Percentiles rank a stretch among this genome's conserved stretches.
These are phyloP conservation scores for Brachyopa scutellaris DNA, from an alignment of 2,888 invertebrate genomes.

Conservation along the genomic window DNA sequence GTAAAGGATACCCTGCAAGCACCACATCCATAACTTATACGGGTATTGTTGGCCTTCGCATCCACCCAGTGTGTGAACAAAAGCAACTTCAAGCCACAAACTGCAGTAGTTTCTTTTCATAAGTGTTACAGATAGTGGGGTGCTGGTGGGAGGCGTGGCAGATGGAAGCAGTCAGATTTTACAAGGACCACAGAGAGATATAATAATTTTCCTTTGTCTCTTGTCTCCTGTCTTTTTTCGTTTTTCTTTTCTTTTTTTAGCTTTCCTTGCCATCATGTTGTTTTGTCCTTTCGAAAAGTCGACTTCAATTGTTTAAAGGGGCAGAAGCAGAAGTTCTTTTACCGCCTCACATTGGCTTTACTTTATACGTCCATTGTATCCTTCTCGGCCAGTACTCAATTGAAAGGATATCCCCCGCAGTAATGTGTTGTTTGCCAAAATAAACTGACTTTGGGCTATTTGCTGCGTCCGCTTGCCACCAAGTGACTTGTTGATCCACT, in stretches of 20 bases:
- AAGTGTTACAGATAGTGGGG: constrained; percentile 25
- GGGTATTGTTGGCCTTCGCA: constrained; percentile 17
- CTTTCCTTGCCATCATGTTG: background rate
- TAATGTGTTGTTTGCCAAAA: constrained; percentile 47
- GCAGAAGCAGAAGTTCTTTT: constrained; percentile 15
- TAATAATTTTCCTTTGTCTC: constrained; percentile 38
- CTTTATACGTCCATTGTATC: constrained; percentile 16
- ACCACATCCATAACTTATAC: constrained; percentile 24
- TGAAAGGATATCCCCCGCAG: constrained; percentile 33
- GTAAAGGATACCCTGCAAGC: background rate
- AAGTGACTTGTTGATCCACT: constrained; percentile 67
- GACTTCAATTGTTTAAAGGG: constrained; percentile 32
- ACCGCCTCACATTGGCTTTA: constrained; percentile 17
- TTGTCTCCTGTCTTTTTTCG: constrained; percentile 41
- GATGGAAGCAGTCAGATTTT: constrained; percentile 26
- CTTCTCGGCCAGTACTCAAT: background rate
- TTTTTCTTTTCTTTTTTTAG: background rate
- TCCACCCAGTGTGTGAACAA: constrained; percentile 24
- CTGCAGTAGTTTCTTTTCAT: constrained; percentile 25
- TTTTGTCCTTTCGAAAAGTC: constrained; percentile 19
- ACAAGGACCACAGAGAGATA: constrained; percentile 46
- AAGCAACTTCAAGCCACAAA: constrained; percentile 36
- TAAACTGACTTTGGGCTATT: constrained; percentile 48
- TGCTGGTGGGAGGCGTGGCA: constrained; percentile 30
- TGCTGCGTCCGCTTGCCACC: constrained; percentile 54